Percentiles rank a stretch among this genome's conserved stretches.
Conservation (phyloP, 2,888 invertebrate species). For the Rhopalosiphum nymphaeae region DNA sequence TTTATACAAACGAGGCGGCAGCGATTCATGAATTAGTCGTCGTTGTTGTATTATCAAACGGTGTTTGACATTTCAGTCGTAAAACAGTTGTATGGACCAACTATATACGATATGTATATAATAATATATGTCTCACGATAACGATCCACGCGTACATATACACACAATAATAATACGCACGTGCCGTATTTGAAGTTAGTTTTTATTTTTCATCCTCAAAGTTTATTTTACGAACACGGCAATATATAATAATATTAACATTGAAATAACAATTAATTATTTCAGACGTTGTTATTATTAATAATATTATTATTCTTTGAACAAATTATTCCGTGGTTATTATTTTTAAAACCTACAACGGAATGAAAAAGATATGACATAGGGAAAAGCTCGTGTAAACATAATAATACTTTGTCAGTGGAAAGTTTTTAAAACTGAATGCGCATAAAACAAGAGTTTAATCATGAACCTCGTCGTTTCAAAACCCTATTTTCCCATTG, state of each 20-base stretch:
- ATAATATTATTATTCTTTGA: not conserved
- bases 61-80: conserved; percentile 21
- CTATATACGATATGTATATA: not conserved
- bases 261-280: not conserved
- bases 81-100: conserved; percentile 1
- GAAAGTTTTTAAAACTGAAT: not conserved
- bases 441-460: not conserved
- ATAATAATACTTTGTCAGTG: not conserved
- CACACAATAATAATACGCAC: not conserved
- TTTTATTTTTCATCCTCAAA: not conserved
- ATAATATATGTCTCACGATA: not conserved
- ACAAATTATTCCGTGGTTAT: not conserved
- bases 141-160: not conserved
- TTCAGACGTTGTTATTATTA: not conserved
- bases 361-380: not conserved
- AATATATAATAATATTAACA: not conserved
- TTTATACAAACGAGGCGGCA: not conserved
- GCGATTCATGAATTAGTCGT: not conserved
- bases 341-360: not conserved
- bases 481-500: not conserved
- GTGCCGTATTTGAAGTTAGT: not conserved
- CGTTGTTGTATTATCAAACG: not conserved
- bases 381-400: not conserved
- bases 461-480: not conserved
- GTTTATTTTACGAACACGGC: not conserved